phyloP scores from a whole-genome alignment of 2,888 invertebrate species.

The Drosophila anomelani region DNA sequence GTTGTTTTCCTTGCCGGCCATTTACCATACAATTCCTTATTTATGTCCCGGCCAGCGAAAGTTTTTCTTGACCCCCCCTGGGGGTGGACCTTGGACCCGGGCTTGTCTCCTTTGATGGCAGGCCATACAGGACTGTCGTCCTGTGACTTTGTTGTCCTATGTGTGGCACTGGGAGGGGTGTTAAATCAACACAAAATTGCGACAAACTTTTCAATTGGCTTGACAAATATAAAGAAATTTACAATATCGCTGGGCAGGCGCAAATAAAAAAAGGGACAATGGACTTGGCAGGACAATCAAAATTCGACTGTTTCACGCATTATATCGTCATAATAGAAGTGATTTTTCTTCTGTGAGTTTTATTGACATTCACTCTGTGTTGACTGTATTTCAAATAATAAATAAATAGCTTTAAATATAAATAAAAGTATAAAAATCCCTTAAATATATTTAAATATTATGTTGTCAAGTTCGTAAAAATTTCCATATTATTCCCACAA shows the following conservation, averaged over 20 bases:
- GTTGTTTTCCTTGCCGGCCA: slow-evolving; percentile 52
- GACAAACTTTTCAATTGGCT: slow-evolving; percentile 73
- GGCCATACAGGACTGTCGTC: slow-evolving; percentile 8
- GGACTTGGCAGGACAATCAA: slow-evolving; percentile 30
- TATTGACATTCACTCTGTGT: too few species aligned
- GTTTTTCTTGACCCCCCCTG: slow-evolving; percentile 19
- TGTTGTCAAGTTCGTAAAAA: too few species aligned
- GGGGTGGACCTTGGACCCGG: slow-evolving; percentile 7
- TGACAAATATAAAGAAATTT: slow-evolving; percentile 71
- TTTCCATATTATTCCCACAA: neutral
- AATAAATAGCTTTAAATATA: too few species aligned
- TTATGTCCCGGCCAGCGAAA: slow-evolving; percentile 50
- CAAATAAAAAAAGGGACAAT: slow-evolving; percentile 26
- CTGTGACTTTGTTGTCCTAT: slow-evolving; percentile 45
- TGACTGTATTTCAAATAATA: too few species aligned
- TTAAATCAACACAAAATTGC: slow-evolving; percentile 72
- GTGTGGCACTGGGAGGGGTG: slow-evolving; percentile 48
- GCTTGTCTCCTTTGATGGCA: slow-evolving; percentile 26
- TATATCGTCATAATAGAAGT: slow-evolving; percentile 9
- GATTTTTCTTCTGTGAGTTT: slow-evolving; percentile 10
- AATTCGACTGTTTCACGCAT: slow-evolving; percentile 11
- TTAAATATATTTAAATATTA: neutral
- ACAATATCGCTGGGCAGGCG: slow-evolving; percentile 36
- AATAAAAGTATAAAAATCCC: neutral
- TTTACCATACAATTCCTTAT: slow-evolving; percentile 72